A percentile compares a stretch with the other conserved stretches of the same genome.
phyloP scores from a whole-genome alignment of 2,113 vertebrate species.

The Chamaetylas fuelleborni region DNA sequence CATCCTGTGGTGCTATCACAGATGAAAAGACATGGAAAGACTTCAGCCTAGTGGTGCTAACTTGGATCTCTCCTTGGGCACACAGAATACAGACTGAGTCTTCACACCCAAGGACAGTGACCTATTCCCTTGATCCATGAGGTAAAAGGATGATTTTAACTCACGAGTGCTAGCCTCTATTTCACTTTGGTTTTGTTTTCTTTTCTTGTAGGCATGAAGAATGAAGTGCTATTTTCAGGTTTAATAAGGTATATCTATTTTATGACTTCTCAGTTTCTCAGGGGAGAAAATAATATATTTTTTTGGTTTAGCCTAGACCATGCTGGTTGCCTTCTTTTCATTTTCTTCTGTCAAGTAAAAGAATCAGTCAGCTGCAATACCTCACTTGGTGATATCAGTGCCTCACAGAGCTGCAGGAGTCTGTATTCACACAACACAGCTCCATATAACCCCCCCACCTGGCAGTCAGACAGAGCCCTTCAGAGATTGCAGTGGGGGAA shows the following conservation, averaged over 20 bases:
- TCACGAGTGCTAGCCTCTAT: neutral
- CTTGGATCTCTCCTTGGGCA: neutral
- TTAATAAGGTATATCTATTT: neutral
- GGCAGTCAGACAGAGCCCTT: neutral
- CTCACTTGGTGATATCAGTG: neutral
- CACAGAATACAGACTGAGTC: neutral
- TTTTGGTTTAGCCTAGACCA: neutral
- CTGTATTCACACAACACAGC: neutral
- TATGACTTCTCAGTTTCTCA: neutral
- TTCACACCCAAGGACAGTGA: neutral
- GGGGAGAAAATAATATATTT: neutral
- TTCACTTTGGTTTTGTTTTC: neutral
- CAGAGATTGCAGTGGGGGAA: neutral
- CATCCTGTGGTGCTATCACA: fast-evolving
- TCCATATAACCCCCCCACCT: fast-evolving
- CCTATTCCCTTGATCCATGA: neutral
- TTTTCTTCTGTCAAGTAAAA: neutral
- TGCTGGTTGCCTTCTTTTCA: neutral
- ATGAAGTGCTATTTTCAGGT: neutral
- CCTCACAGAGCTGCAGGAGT: neutral
- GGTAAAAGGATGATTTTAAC: neutral
- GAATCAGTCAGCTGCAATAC: neutral
- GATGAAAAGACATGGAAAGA: neutral
- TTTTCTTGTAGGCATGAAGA: neutral
- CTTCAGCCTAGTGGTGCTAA: neutral